Evolutionary conservation across 2,797 vertebrate genomes (phyloP), one percentile per base, ranked within the genome.

Genomic region (Ctenochaetus hawaiiensis): DNA sequence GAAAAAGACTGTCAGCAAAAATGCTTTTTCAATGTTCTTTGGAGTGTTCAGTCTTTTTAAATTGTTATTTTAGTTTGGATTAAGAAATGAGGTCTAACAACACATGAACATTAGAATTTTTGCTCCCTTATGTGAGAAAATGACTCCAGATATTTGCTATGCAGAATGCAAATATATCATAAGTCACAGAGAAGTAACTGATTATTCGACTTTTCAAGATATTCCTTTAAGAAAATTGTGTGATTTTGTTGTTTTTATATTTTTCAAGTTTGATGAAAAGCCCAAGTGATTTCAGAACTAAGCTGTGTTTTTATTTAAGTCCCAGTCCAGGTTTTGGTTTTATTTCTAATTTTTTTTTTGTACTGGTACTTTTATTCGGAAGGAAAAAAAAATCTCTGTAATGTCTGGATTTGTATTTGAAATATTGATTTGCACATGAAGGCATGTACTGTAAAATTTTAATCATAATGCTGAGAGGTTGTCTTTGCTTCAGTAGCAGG

Each of bases 401-500:
- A 52, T 71, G 65, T 87, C 54, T 43, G 41, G 68, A 78, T 82
- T 74, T 76, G 67, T 78, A 39, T 87, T 83, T 88, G 77, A 82
- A 77, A 65, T 39, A 80, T 64, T 80, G 75, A 83, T 93, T 91
- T 91, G 91, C 89, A 92, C 90, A 91, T 71, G 68, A 90, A 47
- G 47, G 86, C 90, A 76, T 91, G 89, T 91, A 91, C 92, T 91
- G 91, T 93, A 90, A 84, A 71, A 30, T 61, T 59, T 9, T 23
- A 68, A 60, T 76, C 60, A 58, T 69, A 26, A 62, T 74, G 65
- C 65, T 58, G 62, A 61, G 51, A 52, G 34, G 5, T 34, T 54
- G n/a, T 76, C 53, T 78, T 74, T 72, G 22, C 54, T 78, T 47
- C 37, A 48, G 66, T 52, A 72, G 71, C 67, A 18, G 58, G 48